Evolutionary conservation across 2,888 invertebrate genomes (phyloP).

Genomic region (Mythimna impura): DNA sequence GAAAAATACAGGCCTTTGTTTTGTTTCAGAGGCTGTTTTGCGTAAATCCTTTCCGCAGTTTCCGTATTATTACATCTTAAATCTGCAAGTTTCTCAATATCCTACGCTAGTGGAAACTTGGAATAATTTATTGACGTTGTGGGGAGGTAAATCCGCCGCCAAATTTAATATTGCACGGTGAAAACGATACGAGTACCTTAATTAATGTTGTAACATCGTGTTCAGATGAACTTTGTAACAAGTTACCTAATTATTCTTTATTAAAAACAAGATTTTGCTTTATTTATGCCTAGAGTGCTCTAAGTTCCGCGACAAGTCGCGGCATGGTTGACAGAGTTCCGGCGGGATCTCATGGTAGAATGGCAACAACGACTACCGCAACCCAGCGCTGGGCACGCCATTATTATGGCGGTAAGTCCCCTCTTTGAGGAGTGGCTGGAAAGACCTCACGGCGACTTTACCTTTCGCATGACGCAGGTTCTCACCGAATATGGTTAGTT

Average conservation of each 20-base stretch:
- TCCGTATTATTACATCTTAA: conserved; percentile 42
- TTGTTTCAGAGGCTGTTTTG: neutral
- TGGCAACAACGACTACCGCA: too few relatives aligned
- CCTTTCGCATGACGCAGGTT: too few relatives aligned
- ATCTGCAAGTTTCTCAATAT: conserved; percentile 60
- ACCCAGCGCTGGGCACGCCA: too few relatives aligned
- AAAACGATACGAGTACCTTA: conserved; percentile 25
- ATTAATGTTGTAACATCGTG: conserved; percentile 17
- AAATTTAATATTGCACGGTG: conserved; percentile 51
- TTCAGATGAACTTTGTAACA: conserved; percentile 32
- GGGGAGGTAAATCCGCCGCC: conserved; percentile 30
- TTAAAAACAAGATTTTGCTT: conserved; percentile 22
- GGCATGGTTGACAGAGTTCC: too few relatives aligned
- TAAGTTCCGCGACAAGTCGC: too few relatives aligned
- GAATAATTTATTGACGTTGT: conserved; percentile 51
- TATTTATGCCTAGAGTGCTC: neutral
- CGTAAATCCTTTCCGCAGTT: conserved; percentile 14
- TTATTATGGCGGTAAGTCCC: too few relatives aligned
- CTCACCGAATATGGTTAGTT: too few relatives aligned
- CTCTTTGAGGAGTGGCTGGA: too few relatives aligned
- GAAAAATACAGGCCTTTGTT: neutral
- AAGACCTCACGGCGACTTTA: too few relatives aligned
- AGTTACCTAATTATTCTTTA: conserved; percentile 11
- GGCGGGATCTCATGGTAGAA: too few relatives aligned
- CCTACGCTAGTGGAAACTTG: conserved; percentile 40